Base-by-base conservation (phyloP, 2,888 invertebrate genomes). In the Chalcosyrphus nemorum region DNA sequence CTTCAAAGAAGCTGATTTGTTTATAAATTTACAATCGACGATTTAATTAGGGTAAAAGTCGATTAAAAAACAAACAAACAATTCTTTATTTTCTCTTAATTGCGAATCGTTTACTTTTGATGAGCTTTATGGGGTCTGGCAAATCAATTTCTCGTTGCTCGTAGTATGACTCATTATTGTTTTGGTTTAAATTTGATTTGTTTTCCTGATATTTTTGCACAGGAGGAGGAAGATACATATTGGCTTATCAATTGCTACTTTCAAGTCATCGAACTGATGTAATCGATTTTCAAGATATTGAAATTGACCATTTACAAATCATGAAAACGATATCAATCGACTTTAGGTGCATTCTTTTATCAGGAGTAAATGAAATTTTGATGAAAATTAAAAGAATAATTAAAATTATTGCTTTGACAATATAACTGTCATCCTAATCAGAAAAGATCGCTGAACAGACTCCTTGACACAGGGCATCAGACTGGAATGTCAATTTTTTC, bases 41-140 rank as follows among this genome's bases (percentile, higher is more conserved):
- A 29, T 29, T 52, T 52, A 52, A 52, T 52, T 52, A 52, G 52
- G 29, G 9, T 27, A 13, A 52, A 13, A 15, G 29, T 52, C 15
- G 52, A 52, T 29, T 15, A 19, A 52, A 15, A 29, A 52, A 50
- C 27, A 50, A 50, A 50, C 50, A 50, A 27, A 50, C 29, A 29
- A 29, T 2, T 6, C 5, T 6, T 6, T 1, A 27, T 6, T 15
- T 19, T 1, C 11, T 52, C 7, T 9, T 29, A 52, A 52, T 52
- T 29, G 52, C 13, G 11, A 27, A 52, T 52, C 52, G 13, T 2
- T 0, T 52, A 9, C 9, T 52, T 27, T 15, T 29, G 13, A 52
- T 13, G 13, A 21, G 9, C 24, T 52, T 27, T n/a, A 29, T 29
- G 27, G 29, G 9, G 52, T 29, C 15, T 13, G 24, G 27, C 4